phyloP scores from a whole-genome alignment of 37 sponge, comb jelly and placozoan genomes.

The Tethya wilhelma region DNA sequence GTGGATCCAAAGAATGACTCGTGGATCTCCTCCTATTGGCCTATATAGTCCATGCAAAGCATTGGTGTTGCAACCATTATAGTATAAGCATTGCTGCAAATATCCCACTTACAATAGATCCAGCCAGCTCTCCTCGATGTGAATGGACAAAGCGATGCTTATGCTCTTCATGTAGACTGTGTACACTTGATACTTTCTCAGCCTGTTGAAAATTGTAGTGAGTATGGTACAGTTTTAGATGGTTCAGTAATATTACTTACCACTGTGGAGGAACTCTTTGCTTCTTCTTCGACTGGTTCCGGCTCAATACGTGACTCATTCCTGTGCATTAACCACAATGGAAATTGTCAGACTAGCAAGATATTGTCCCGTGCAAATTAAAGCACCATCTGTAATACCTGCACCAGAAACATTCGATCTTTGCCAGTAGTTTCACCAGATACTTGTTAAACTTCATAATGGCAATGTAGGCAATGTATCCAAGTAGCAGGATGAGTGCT shows the following conservation, averaged over 20 bases:
- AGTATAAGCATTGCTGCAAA: too few species aligned
- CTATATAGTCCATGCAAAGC: background rate
- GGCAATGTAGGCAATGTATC: conserved; percentile 72
- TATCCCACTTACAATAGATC: conserved; percentile 60
- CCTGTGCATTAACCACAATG: background rate
- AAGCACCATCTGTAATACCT: background rate
- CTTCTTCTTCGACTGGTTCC: background rate
- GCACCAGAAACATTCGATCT: conserved; percentile 28
- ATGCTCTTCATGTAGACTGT: conserved; percentile 11
- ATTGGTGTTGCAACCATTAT: too few species aligned
- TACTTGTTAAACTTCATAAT: conserved; percentile 74
- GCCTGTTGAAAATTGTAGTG: too few species aligned
- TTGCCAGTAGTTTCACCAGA: conserved; percentile 21
- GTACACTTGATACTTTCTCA: background rate
- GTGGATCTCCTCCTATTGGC: conserved; percentile 17
- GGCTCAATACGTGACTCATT: conserved; percentile 29
- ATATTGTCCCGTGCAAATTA: background rate
- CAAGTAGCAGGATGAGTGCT: conserved; percentile 61
- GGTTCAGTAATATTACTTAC: background rate
- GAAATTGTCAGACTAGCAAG: background rate
- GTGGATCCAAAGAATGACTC: background rate
- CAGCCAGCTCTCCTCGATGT: conserved; percentile 57
- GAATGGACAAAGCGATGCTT: conserved; percentile 62
- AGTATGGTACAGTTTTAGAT: background rate
- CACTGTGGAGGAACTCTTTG: background rate